These are phyloP conservation scores for Toxostoma redivivum DNA, from an alignment of 2,113 vertebrate genomes.

Conservation along the genomic window DNA sequence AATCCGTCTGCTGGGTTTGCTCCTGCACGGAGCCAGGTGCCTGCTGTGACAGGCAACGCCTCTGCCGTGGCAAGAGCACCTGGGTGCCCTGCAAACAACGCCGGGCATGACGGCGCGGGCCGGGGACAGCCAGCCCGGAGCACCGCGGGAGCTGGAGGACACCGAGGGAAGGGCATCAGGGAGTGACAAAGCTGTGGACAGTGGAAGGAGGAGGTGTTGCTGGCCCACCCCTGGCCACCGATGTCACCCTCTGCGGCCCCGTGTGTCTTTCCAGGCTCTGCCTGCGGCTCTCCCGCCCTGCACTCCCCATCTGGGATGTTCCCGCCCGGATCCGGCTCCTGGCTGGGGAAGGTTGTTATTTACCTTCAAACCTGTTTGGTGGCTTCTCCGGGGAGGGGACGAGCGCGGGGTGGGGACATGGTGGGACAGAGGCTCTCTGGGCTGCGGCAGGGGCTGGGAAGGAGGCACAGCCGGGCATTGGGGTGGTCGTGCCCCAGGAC, in stretches of 20 bases:
- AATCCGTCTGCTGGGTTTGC: neutral
- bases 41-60: constrained; percentile 32
- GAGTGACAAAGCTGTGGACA: neutral
- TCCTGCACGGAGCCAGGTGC: neutral
- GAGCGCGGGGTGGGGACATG: neutral
- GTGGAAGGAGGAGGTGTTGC: neutral
- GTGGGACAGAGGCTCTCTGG: neutral
- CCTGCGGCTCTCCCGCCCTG: neutral
- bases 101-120: neutral
- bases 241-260: fast-evolving
- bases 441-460: neutral
- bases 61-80: neutral
- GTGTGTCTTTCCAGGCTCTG: neutral
- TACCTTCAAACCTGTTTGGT: constrained; percentile 63
- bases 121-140: neutral
- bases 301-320: neutral
- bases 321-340: constrained; percentile 24
- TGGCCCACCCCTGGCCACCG: neutral
- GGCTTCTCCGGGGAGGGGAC: constrained; percentile 28
- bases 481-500: neutral
- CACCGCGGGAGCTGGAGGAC: neutral
- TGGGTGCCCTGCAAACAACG: neutral
- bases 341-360: constrained; percentile 14
- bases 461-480: fast-evolving
- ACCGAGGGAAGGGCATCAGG: neutral